A percentile compares a stretch with the other conserved stretches of the same genome.
These are phyloP conservation scores for Andinoacara biseriatus DNA, from an alignment of 2,113 vertebrate genomes.

Conservation along the genomic window DNA sequence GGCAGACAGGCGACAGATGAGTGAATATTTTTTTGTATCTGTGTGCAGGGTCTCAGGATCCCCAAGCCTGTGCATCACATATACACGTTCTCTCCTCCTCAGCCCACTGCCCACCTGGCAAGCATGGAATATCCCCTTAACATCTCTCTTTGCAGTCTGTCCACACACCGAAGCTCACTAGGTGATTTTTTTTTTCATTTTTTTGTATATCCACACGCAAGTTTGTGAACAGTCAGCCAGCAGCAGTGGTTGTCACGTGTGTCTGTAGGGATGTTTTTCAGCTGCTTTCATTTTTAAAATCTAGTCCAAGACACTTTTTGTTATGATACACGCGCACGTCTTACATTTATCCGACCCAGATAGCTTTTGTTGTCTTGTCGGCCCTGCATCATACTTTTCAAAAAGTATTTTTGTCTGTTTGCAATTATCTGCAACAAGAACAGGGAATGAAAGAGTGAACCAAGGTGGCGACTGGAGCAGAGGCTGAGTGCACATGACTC, in stretches of 20 bases:
- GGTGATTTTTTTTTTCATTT: not conserved
- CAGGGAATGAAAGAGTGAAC: conserved; percentile 39
- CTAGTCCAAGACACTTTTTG: conserved; percentile 53
- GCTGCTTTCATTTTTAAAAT: conserved; percentile 59
- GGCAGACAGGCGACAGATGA: conserved; percentile 66
- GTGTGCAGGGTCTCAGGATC: conserved; percentile 58
- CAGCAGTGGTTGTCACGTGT: conserved; percentile 47
- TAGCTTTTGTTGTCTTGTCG: conserved; percentile 49
- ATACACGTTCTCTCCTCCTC: conserved; percentile 44
- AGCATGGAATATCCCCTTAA: conserved; percentile 63
- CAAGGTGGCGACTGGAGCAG: conserved; percentile 53
- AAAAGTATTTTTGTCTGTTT: conserved; percentile 68
- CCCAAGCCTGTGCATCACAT: conserved; percentile 35
- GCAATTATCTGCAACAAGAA: conserved; percentile 68
- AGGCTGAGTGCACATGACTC: conserved; percentile 52
- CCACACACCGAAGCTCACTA: conserved; percentile 45
- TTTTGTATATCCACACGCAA: conserved; percentile 23
- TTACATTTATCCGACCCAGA: conserved; percentile 56
- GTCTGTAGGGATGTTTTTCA: conserved; percentile 55
- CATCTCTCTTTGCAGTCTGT: conserved; percentile 60
- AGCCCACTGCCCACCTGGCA: conserved; percentile 68
- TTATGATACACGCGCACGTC: conserved; percentile 14
- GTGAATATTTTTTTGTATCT: conserved; percentile 54
- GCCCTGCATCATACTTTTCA: conserved; percentile 42
- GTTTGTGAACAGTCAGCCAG: conserved; percentile 37